Conservation (phyloP, 64 coral and sea anemone genomes). For the Trachythela sp. region DNA sequence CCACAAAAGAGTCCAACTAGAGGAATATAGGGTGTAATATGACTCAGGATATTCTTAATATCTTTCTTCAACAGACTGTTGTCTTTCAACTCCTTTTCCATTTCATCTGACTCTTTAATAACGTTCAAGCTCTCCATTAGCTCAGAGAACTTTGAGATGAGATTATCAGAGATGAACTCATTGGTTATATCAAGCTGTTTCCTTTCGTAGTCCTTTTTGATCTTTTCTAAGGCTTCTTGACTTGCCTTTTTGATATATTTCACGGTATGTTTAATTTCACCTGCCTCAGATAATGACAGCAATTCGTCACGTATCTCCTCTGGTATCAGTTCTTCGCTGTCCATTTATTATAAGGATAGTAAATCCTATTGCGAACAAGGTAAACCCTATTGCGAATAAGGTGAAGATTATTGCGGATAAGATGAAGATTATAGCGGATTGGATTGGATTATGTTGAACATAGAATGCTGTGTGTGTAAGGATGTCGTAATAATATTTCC, state of each 20-base stretch:
- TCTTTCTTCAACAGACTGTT: neutral
- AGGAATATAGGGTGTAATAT: neutral
- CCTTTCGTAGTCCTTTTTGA: neutral
- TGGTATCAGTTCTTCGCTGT: neutral
- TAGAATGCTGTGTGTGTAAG: too few species aligned
- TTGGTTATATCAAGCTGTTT: neutral
- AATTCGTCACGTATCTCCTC: too few species aligned
- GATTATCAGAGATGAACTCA: neutral
- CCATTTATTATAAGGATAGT: too few species aligned
- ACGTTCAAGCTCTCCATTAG: neutral
- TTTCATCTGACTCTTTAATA: neutral
- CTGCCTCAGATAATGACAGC: neutral
- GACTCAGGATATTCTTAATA: neutral
- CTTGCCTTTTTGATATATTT: neutral
- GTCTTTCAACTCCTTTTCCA: neutral
- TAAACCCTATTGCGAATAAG: too few species aligned
- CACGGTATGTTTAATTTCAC: neutral
- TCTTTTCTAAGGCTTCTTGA: neutral
- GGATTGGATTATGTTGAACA: too few species aligned
- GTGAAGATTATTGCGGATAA: too few species aligned
- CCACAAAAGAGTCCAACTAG: neutral
- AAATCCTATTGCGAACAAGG: too few species aligned
- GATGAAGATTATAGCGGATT: too few species aligned
- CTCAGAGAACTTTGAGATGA: neutral
- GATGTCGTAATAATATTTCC: too few species aligned